A percentile compares a stretch with the other conserved stretches of the same genome.
phyloP scores from a whole-genome alignment of 2,113 vertebrate genomes.

The Caracal caracal region DNA sequence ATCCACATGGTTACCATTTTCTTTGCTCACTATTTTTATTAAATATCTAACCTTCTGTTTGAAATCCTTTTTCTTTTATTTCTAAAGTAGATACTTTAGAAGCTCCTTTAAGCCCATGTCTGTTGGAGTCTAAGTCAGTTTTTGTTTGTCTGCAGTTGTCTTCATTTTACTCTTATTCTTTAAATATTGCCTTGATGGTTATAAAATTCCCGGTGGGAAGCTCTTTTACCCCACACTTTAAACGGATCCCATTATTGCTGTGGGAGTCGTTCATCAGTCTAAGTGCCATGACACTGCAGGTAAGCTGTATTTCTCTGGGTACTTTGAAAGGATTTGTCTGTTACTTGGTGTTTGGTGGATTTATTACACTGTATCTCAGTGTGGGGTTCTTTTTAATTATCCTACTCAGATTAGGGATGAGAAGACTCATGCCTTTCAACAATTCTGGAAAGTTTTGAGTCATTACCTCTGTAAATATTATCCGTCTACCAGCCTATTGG shows the following conservation, averaged over 20 bases:
- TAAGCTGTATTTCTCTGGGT: not conserved
- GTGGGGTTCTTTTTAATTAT: constrained; percentile 37
- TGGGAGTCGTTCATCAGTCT: not conserved
- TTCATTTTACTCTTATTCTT: not conserved
- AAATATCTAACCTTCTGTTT: not conserved
- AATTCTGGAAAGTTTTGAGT: not conserved
- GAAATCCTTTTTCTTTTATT: constrained; percentile 32
- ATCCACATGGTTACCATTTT: not conserved
- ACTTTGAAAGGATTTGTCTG: not conserved
- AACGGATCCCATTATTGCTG: not conserved
- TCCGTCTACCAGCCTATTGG: not conserved
- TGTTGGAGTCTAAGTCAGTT: not conserved
- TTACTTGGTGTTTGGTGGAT: not conserved
- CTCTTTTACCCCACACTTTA: not conserved
- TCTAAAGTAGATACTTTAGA: not conserved
- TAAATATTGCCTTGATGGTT: not conserved
- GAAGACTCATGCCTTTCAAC: not conserved
- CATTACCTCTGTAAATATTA: constrained; percentile 1
- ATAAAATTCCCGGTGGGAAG: not conserved
- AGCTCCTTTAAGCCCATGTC: not conserved
- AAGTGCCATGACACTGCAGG: not conserved
- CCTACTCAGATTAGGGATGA: not conserved
- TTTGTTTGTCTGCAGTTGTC: not conserved
- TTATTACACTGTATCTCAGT: not conserved
- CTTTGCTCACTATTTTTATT: not conserved